phyloP scores from a whole-genome alignment of 2,888 invertebrate species.

The Acanthacorydalis orientalis region DNA sequence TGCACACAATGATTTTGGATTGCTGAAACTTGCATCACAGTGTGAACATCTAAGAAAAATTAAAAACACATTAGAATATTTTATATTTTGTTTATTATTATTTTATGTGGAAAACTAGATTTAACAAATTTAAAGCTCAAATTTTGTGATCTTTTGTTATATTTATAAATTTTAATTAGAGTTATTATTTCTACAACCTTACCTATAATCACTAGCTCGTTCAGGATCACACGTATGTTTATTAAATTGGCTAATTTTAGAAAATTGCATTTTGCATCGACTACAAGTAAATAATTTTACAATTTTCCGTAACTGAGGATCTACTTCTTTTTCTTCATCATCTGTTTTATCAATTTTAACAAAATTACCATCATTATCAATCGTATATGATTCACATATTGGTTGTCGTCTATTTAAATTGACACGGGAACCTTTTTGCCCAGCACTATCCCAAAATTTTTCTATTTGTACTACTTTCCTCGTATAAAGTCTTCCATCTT shows the following conservation, averaged over 20 bases:
- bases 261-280: slow-evolving; percentile 28
- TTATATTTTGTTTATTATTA: too few relatives aligned
- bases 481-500: slow-evolving; percentile 29
- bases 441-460: slow-evolving; percentile 31
- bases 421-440: slow-evolving; percentile 15
- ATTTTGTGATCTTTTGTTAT: too few relatives aligned
- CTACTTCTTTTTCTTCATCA: slow-evolving; percentile 8
- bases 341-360: slow-evolving; percentile 14
- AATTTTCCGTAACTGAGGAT: slow-evolving; percentile 7
- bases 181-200: too few relatives aligned
- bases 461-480: slow-evolving; percentile 40
- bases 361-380: slow-evolving; percentile 14
- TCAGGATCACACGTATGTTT: slow-evolving; percentile 25
- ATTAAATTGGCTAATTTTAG: slow-evolving; percentile 26
- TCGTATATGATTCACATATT: slow-evolving; percentile 15
- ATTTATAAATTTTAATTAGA: too few relatives aligned
- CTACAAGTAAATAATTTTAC: slow-evolving; percentile 28
- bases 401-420: neutral
- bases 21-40: slow-evolving; percentile 32
- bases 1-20: slow-evolving; percentile 36
- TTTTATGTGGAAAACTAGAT: too few relatives aligned
- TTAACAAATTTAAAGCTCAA: too few relatives aligned
- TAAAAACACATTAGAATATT: too few relatives aligned
- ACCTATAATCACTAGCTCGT: slow-evolving; percentile 15
- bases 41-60: slow-evolving; percentile 21